These are phyloP conservation scores for Rhinopomastus cyanomelas DNA, from an alignment of 2,113 vertebrate genomes.

Conservation along the genomic window DNA sequence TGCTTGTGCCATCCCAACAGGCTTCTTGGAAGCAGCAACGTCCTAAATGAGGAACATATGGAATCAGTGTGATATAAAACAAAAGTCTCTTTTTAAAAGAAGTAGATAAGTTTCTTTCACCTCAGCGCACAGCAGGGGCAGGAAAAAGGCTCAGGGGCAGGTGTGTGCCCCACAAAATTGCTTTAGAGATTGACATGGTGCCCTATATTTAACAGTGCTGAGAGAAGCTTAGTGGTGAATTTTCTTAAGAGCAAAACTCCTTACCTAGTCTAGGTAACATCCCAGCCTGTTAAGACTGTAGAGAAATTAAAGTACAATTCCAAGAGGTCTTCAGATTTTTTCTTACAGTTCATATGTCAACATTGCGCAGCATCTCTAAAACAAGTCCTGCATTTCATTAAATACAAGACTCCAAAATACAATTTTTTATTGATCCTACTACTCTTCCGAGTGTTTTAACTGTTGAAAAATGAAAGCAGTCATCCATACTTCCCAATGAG, in stretches of 20 bases:
- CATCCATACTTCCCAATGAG: not conserved
- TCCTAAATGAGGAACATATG: no score
- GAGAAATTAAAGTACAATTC: not conserved
- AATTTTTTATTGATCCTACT: not conserved
- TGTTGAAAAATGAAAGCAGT: not conserved
- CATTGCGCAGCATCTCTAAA: not conserved
- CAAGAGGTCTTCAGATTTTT: not conserved
- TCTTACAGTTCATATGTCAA: not conserved
- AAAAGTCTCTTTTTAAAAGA: no score
- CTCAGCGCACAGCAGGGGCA: not conserved
- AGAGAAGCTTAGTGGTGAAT: not conserved
- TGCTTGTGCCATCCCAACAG: no score
- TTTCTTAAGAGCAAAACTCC: not conserved
- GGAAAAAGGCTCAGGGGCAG: not conserved
- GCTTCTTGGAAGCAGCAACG: no score
- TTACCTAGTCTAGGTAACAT: not conserved
- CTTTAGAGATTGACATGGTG: not conserved
- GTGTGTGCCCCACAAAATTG: not conserved
- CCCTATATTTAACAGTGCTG: not conserved
- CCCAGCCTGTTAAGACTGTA: not conserved
- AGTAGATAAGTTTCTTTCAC: not conserved
- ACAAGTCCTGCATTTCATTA: not conserved
- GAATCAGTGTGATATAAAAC: no score
- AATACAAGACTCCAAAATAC: not conserved
- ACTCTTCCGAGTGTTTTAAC: not conserved